These are phyloP conservation scores for Syrista parreyssii DNA, from an alignment of 2,888 invertebrate genomes.

Conservation along the genomic window DNA sequence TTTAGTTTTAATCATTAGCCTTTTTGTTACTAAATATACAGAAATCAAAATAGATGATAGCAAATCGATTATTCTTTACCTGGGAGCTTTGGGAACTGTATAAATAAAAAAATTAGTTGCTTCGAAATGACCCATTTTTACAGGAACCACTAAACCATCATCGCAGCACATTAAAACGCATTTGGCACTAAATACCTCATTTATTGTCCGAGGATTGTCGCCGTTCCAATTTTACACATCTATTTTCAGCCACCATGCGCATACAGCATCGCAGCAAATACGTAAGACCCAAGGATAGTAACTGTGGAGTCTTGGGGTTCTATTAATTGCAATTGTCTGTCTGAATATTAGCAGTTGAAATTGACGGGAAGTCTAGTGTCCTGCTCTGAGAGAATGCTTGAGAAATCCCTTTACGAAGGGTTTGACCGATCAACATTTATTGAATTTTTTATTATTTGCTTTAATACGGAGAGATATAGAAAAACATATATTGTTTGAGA, in stretches of 20 bases:
- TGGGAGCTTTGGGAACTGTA: not conserved
- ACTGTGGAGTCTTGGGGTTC: not conserved
- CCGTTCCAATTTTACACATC: not conserved
- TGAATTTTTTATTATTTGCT: conserved; percentile 64
- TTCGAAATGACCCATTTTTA: not conserved
- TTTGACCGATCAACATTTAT: conserved; percentile 54
- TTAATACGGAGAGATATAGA: conserved; percentile 66
- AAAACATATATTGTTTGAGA: conserved; percentile 65
- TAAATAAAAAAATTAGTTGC: not conserved
- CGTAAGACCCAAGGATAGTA: not conserved
- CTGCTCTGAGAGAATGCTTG: not conserved
- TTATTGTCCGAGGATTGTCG: not conserved
- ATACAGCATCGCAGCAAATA: not conserved
- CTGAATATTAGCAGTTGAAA: not conserved
- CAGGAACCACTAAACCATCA: not conserved
- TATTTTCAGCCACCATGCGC: not conserved
- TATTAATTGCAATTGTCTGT: not conserved
- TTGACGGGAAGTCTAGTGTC: not conserved
- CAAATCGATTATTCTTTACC: not conserved
- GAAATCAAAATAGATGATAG: too few relatives aligned
- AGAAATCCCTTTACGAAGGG: not conserved
- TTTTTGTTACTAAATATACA: too few relatives aligned
- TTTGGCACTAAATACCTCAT: not conserved
- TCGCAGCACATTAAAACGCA: not conserved
- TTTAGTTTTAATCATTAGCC: not conserved